A percentile compares a stretch with the other conserved stretches of the same genome.
phyloP scores from a whole-genome alignment of 1,140 invertebrate species.

The Procambarus clarkii region DNA sequence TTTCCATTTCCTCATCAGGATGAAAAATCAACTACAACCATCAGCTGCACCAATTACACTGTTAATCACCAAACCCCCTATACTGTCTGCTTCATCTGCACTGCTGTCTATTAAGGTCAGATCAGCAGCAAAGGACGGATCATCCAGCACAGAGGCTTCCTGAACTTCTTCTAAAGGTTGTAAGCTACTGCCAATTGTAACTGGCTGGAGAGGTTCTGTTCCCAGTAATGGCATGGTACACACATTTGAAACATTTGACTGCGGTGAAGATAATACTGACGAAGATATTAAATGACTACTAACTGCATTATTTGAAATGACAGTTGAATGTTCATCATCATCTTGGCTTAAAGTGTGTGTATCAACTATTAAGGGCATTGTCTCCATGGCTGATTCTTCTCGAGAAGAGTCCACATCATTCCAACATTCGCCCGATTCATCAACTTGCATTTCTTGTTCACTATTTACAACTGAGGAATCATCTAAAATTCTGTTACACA shows the following conservation, averaged over 20 bases:
- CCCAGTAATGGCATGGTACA: conserved; percentile 26
- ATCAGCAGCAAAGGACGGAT: conserved; percentile 55
- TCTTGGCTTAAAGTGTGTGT: conserved; percentile 15
- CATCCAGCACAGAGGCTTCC: conserved; percentile 44
- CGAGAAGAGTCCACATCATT: not conserved
- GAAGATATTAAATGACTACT: not conserved
- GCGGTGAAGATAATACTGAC: not conserved
- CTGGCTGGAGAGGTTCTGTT: conserved; percentile 55
- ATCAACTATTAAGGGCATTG: conserved; percentile 12
- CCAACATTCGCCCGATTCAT: not conserved
- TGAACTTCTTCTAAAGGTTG: conserved; percentile 56
- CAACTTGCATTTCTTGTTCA: not conserved
- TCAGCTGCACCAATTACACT: conserved; percentile 69
- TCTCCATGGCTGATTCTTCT: conserved; percentile 9
- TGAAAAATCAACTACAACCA: conserved; percentile 58
- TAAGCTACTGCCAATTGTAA: conserved; percentile 56
- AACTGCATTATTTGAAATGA: not conserved
- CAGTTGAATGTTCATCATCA: conserved; percentile 21
- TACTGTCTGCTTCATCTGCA: conserved; percentile 66
- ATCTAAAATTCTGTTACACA: not conserved
- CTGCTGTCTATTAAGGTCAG: conserved; percentile 60
- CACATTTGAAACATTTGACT: not conserved
- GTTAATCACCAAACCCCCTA: conserved; percentile 71
- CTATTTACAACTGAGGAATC: not conserved
- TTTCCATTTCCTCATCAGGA: conserved; percentile 60